phyloP scores from a whole-genome alignment of 2,888 invertebrate species.

The Helicoverpa assulta region DNA sequence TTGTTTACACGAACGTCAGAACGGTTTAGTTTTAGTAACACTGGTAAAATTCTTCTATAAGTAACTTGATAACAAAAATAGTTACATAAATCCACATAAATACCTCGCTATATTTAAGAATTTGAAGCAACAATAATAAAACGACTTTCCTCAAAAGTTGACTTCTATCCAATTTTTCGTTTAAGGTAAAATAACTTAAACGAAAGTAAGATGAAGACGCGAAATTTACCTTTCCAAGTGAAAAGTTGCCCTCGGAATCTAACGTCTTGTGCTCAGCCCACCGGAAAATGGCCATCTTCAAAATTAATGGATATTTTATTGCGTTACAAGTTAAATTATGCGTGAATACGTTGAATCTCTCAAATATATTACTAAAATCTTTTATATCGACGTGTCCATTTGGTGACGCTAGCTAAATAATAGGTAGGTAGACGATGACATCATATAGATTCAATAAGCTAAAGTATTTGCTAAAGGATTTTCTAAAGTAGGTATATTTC shows the following conservation, averaged over 20 bases:
- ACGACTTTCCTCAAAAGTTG: slow-evolving; percentile 27
- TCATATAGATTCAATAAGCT: slow-evolving; percentile 63
- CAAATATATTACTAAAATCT: slow-evolving; percentile 71
- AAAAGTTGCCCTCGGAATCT: slow-evolving; percentile 76
- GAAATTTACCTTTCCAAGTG: slow-evolving; percentile 71
- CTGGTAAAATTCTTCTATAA: not conserved
- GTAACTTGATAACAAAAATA: slow-evolving; percentile 8
- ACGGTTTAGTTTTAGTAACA: not conserved
- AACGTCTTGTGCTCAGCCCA: slow-evolving; percentile 79
- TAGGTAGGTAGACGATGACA: slow-evolving; percentile 57
- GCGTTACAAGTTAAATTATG: slow-evolving; percentile 87
- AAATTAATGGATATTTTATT: slow-evolving; percentile 89
- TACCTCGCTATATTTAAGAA: slow-evolving; percentile 19
- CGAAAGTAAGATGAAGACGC: slow-evolving; percentile 64
- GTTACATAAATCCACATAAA: slow-evolving; percentile 9
- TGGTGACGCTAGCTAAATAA: slow-evolving; percentile 60
- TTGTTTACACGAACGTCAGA: slow-evolving; percentile 24
- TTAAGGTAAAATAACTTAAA: slow-evolving; percentile 46
- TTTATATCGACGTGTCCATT: slow-evolving; percentile 68
- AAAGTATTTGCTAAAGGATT: slow-evolving; percentile 60
- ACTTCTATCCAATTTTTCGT: slow-evolving; percentile 47
- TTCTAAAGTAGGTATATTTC: slow-evolving; percentile 55
- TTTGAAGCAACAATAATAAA: slow-evolving; percentile 23
- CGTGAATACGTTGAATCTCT: slow-evolving; percentile 81
- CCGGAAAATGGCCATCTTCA: slow-evolving; percentile 87